A percentile compares a stretch with the other conserved stretches of the same genome.
These are phyloP conservation scores for Sphaerophoria rueppellii DNA, from an alignment of 2,888 invertebrate genomes.

Conservation along the genomic window DNA sequence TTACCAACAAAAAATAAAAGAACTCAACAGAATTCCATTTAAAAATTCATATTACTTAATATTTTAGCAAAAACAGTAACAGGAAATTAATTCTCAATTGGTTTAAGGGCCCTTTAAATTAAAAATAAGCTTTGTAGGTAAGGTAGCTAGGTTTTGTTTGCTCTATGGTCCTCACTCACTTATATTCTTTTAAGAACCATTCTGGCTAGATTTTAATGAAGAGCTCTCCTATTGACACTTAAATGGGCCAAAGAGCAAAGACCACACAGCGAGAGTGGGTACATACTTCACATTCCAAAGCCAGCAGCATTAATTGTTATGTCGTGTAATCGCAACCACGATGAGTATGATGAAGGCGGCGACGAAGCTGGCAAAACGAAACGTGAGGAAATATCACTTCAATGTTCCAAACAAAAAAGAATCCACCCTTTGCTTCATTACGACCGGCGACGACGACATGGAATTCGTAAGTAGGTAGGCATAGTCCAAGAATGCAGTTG, in stretches of 20 bases:
- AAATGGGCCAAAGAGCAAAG: conserved; percentile 18
- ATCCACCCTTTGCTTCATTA: not conserved
- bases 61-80: too few species aligned
- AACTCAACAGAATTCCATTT: too few species aligned
- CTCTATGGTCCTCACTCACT: not conserved
- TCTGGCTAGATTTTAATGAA: not conserved
- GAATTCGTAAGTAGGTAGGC: too few species aligned
- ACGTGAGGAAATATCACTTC: not conserved
- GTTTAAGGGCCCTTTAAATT: too few species aligned
- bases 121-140: too few species aligned
- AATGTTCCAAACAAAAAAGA: not conserved
- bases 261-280: conserved; percentile 6
- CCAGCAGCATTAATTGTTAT: not conserved
- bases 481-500: not conserved
- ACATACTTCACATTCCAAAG: too few species aligned
- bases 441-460: too few species aligned
- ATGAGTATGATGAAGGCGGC: too few species aligned
- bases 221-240: not conserved
- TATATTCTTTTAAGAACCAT: not conserved
- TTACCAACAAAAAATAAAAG: too few species aligned
- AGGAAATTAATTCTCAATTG: too few species aligned
- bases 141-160: not conserved
- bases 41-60: too few species aligned
- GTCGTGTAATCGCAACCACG: not conserved
- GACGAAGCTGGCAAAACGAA: not conserved